Percentiles rank a stretch among this genome's conserved stretches.
These are phyloP conservation scores for Ctenopoma multispine DNA, from an alignment of 2,797 vertebrate species.

Conservation along the genomic window DNA sequence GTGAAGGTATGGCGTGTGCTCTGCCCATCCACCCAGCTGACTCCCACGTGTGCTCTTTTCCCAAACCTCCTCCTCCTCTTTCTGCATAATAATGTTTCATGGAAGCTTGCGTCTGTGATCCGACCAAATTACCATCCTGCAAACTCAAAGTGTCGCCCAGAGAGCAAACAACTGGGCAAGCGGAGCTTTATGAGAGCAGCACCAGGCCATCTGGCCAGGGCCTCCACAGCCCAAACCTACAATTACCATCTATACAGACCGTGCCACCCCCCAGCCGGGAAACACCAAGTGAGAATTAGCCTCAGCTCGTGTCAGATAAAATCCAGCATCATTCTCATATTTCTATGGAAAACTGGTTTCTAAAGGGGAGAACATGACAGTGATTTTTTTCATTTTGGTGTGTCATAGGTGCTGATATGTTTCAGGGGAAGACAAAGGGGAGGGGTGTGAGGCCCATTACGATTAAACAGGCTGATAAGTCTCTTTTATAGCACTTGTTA, in stretches of 20 bases:
- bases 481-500: constrained; percentile 16
- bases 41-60: constrained; percentile 70
- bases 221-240: constrained; percentile 87
- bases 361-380: constrained; percentile 46
- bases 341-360: constrained; percentile 64
- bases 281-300: constrained; percentile 83
- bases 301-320: constrained; percentile 82
- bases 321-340: constrained; percentile 80
- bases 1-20: constrained; percentile 3
- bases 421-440: constrained; percentile 7
- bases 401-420: constrained; percentile 20
- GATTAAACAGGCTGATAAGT: constrained; percentile 33
- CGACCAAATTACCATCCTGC: constrained; percentile 82
- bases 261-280: constrained; percentile 75
- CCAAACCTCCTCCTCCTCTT: background rate
- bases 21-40: constrained; percentile 67
- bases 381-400: constrained; percentile 19
- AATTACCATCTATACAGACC: constrained; percentile 88
- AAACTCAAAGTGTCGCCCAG: constrained; percentile 74
- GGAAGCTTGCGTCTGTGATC: constrained; percentile 84
- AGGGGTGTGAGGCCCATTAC: background rate
- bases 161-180: constrained; percentile 87
- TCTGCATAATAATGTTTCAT: constrained; percentile 88
- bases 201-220: constrained; percentile 89
- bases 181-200: constrained; percentile 83